phyloP scores from a whole-genome alignment of 2,888 invertebrate genomes.

The Aradus depressus region DNA sequence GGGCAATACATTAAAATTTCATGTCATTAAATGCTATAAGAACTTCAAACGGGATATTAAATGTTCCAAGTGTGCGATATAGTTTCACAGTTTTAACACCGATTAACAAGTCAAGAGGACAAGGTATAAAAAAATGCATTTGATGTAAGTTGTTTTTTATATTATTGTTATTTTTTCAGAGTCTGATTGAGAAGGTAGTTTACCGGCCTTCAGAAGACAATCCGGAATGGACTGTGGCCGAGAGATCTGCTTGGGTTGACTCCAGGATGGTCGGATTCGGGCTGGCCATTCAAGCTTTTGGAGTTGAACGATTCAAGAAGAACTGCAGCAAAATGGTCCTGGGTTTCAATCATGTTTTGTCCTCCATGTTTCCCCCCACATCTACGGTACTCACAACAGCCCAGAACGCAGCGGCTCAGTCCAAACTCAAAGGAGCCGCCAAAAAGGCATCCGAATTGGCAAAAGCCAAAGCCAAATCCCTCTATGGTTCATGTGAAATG shows the following conservation, averaged over 20 bases:
- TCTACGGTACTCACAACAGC: constrained; percentile 23
- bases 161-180: too few relatives aligned
- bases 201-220: constrained; percentile 62
- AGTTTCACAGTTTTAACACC: too few relatives aligned
- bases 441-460: constrained; percentile 72
- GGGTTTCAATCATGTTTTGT: constrained; percentile 75
- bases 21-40: too few relatives aligned
- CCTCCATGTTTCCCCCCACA: constrained; percentile 52
- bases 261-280: constrained; percentile 82
- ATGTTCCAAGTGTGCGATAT: too few relatives aligned
- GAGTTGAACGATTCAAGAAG: constrained; percentile 76
- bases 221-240: constrained; percentile 61
- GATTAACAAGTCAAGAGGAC: too few relatives aligned
- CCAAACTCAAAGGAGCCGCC: constrained; percentile 64
- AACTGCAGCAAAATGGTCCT: constrained; percentile 70
- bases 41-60: too few relatives aligned
- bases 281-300: constrained; percentile 78
- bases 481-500: constrained; percentile 28
- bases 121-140: too few relatives aligned
- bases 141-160: constrained; percentile 16
- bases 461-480: constrained; percentile 43
- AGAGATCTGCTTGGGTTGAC: constrained; percentile 77
- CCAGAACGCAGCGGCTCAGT: constrained; percentile 23
- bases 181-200: constrained; percentile 78
- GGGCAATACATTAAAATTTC: too few relatives aligned